These are phyloP conservation scores for Xanthia togata DNA, from an alignment of 2,888 invertebrate genomes.

Conservation along the genomic window DNA sequence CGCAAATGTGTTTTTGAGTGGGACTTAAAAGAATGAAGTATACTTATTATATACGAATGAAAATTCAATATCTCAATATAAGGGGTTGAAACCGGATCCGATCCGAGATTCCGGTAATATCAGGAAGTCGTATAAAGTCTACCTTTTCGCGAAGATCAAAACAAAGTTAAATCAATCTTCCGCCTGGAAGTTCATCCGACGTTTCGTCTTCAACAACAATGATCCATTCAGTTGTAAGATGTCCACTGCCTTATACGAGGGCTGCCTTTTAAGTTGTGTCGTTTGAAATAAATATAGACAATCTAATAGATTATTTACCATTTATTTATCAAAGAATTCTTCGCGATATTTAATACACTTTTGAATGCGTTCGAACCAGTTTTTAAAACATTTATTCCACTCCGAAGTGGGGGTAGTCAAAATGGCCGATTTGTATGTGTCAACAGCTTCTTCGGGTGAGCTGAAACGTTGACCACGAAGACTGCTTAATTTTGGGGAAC, in stretches of 20 bases:
- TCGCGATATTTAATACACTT: too few species aligned
- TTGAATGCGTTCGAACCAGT: too few species aligned
- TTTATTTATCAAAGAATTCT: too few species aligned
- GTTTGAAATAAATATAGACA: too few species aligned
- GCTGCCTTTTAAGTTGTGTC: too few species aligned
- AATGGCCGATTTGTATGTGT: too few species aligned
- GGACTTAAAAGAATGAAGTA: not conserved
- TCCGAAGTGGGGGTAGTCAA: too few species aligned
- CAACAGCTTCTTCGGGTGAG: too few species aligned
- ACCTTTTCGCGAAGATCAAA: slow-evolving; percentile 21
- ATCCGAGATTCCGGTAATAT: slow-evolving; percentile 21
- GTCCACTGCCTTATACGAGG: slow-evolving; percentile 1
- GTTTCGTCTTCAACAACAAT: slow-evolving; percentile 14
- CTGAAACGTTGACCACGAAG: too few species aligned
- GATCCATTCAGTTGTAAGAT: slow-evolving; percentile 29
- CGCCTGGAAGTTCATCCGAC: slow-evolving; percentile 18
- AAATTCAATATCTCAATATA: slow-evolving; percentile 22
- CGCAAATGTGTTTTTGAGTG: not conserved
- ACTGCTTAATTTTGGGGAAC: too few species aligned
- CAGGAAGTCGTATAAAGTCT: slow-evolving; percentile 38
- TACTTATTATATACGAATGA: not conserved
- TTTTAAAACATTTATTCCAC: too few species aligned
- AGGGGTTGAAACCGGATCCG: slow-evolving; percentile 19
- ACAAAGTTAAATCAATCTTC: slow-evolving; percentile 37
- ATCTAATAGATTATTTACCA: too few species aligned